A percentile compares a stretch with the other conserved stretches of the same genome.
Evolutionary conservation across 2,888 invertebrate species (phyloP).

Genomic region (Rutpela maculata): DNA sequence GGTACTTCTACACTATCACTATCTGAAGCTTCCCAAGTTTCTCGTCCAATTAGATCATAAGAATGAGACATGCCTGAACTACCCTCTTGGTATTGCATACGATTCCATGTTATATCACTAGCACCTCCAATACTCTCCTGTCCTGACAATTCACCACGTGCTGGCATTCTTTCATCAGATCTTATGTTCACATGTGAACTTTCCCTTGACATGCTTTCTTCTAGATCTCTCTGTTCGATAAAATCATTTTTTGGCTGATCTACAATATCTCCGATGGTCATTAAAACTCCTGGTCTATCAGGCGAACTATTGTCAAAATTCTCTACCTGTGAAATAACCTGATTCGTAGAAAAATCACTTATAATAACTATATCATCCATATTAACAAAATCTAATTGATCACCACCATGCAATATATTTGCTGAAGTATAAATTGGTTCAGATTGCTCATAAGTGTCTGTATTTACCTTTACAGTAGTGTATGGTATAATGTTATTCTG

Average conservation of each 20-base stretch:
- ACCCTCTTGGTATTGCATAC: conserved; percentile 81
- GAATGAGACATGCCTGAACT: conserved; percentile 75
- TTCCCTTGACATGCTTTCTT: conserved; percentile 71
- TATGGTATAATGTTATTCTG: conserved; percentile 45
- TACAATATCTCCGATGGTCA: conserved; percentile 69
- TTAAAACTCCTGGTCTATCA: conserved; percentile 67
- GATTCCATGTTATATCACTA: conserved; percentile 85
- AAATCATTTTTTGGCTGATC: conserved; percentile 55
- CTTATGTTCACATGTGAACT: conserved; percentile 86
- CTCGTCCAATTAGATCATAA: conserved; percentile 81
- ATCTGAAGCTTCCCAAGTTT: conserved; percentile 82
- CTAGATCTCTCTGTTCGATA: conserved; percentile 69
- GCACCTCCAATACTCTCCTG: conserved; percentile 90
- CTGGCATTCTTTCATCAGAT: conserved; percentile 91
- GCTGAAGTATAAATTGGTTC: conserved; percentile 65
- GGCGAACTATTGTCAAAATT: conserved; percentile 66
- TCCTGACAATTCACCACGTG: conserved; percentile 89
- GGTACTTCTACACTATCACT: conserved; percentile 76
- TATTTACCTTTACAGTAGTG: conserved; percentile 45
- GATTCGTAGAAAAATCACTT: conserved; percentile 68
- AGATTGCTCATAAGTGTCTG: conserved; percentile 58
- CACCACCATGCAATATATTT: conserved; percentile 65
- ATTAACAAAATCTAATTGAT: conserved; percentile 73
- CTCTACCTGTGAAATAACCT: conserved; percentile 68
- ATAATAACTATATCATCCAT: conserved; percentile 74